A percentile compares a stretch with the other conserved stretches of the same genome.
These are phyloP conservation scores for Sebastes goodei DNA, from an alignment of 2,797 vertebrate genomes.

Conservation along the genomic window DNA sequence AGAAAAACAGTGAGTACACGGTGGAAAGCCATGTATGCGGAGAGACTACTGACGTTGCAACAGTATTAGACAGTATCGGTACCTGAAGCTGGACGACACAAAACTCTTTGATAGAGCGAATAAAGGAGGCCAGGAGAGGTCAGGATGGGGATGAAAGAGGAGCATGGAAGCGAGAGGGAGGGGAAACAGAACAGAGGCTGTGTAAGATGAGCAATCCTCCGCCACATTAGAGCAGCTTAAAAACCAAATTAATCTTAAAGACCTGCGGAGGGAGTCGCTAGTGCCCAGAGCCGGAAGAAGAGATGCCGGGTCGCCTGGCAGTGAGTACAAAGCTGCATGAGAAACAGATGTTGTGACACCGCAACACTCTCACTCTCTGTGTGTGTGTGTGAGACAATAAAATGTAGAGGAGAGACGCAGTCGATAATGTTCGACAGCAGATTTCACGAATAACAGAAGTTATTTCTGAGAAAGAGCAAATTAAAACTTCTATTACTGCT, in stretches of 20 bases:
- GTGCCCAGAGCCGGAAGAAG: conserved; percentile 31
- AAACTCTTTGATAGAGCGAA: conserved; percentile 27
- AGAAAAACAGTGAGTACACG: not conserved
- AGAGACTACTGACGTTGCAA: not conserved
- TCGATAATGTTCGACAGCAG: conserved; percentile 18
- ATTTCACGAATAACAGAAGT: not conserved
- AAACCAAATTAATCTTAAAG: conserved; percentile 60
- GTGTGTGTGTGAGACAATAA: conserved; percentile 24
- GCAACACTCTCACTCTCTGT: not conserved
- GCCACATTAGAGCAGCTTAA: conserved; percentile 59
- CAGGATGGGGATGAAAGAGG: conserved; percentile 18
- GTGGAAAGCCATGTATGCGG: not conserved
- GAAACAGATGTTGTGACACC: conserved; percentile 61
- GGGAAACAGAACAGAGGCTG: not conserved
- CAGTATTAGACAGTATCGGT: not conserved
- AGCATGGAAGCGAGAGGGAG: not conserved
- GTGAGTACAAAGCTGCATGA: conserved; percentile 54
- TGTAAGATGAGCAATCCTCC: conserved; percentile 55
- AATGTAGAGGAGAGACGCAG: not conserved
- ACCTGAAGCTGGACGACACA: conserved; percentile 1
- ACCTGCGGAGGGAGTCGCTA: conserved; percentile 33
- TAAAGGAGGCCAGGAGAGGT: conserved; percentile 21
- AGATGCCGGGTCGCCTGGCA: conserved; percentile 34
- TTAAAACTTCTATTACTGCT: not conserved
- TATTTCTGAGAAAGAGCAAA: not conserved